Conservation (phyloP, 2,888 invertebrate species). For the Catocala nupta region DNA sequence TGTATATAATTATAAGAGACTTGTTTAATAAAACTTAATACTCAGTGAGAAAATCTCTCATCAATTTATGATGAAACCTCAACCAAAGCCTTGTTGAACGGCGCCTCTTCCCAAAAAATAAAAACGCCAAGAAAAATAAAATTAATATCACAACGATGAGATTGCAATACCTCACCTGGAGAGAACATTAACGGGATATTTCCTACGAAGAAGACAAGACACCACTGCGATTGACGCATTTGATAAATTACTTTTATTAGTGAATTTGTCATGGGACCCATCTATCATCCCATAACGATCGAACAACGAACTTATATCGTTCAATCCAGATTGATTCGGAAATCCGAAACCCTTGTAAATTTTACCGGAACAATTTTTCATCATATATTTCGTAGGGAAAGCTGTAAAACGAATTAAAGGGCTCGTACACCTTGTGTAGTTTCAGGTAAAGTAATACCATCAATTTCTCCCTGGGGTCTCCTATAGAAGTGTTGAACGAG, state of each 20-base stretch:
- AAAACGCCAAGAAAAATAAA: slow-evolving; percentile 2
- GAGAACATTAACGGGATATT: slow-evolving; percentile 35
- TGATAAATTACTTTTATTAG: slow-evolving; percentile 79
- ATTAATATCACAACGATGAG: slow-evolving; percentile 17
- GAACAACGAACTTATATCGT: slow-evolving; percentile 48
- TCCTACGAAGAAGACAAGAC: slow-evolving; percentile 46
- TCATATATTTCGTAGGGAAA: slow-evolving; percentile 57
- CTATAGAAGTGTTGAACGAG: neutral
- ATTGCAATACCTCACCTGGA: slow-evolving; percentile 40
- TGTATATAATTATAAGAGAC: too few species aligned
- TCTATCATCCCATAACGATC: slow-evolving; percentile 61
- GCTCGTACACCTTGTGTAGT: neutral
- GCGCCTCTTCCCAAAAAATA: neutral
- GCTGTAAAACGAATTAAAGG: neutral
- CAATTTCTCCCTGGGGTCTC: neutral
- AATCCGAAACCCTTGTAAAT: slow-evolving; percentile 32
- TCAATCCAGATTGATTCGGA: slow-evolving; percentile 51
- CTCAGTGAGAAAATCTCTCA: too few species aligned
- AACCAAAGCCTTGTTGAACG: neutral
- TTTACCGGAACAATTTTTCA: slow-evolving; percentile 26
- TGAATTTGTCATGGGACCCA: slow-evolving; percentile 63
- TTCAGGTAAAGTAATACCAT: slow-evolving; percentile 4
- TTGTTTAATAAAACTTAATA: too few species aligned
- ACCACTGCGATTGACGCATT: slow-evolving; percentile 64
- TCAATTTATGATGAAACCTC: neutral